Evolutionary conservation across 2,797 vertebrate species (phyloP), one percentile per base, ranked within the genome.

Genomic region (Vultur gryphus): DNA sequence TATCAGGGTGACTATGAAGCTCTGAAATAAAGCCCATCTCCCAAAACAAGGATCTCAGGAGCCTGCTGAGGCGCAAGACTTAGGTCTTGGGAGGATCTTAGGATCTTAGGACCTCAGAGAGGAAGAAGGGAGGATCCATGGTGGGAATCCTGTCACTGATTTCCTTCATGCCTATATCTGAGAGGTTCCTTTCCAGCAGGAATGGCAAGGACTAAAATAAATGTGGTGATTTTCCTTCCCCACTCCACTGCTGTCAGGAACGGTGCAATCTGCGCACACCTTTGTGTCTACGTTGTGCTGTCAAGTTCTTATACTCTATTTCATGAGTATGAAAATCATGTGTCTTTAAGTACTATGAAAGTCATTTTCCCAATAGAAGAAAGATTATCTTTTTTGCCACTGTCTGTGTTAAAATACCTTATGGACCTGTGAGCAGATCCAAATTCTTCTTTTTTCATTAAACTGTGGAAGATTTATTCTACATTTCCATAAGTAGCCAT

Each of bases 401-500:
- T 67, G 37, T 59, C 77, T 48, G 55, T 13, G 37, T 87, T 95
- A 78, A 89, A 96, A 89, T 54, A 61, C 24, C 54, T 77, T 26
- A 8, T 51, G 52, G n/a, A 65, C 10, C 52, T 85, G 18, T 23
- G 11, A 89, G 69, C 28, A 86, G 46, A 83, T 87, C 49, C 84
- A 85, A 87, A 92, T 95, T 81, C 67, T 92, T 92, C 61, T 43
- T 77, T 95, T 84, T 84, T 83, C 57, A 17, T 94, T 91, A 86
- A 87, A 52, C 58, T 79, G 31, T 49, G 18, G 23, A 87, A 89
- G 82, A 82, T 91, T 97, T 97, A 88, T 92, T 96, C 90, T 95
- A 96, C 72, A 59, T 94, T 96, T 96, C 70, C 84, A 78, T 93
- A 92, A 94, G 96, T 66, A 94, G 90, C 87, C 79, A 69, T 96